phyloP scores from a whole-genome alignment of 1,140 invertebrate genomes.

The Drosophila pachea region DNA sequence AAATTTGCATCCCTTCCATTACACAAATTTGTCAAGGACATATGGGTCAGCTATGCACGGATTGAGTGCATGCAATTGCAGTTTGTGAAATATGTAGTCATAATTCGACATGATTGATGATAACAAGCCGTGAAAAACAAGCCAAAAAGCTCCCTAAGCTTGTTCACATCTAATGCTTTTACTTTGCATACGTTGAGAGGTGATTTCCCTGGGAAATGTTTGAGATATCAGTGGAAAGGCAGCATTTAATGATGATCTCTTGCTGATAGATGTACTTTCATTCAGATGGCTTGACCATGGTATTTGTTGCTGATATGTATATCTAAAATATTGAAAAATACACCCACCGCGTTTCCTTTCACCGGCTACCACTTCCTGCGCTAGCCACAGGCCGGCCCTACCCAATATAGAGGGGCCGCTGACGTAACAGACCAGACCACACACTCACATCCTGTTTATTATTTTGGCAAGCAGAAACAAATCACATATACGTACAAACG shows the following conservation, averaged over 20 bases:
- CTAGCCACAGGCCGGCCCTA: background rate
- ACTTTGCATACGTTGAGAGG: constrained; percentile 1
- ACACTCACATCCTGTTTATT: constrained; percentile 67
- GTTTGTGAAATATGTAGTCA: constrained; percentile 18
- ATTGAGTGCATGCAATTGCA: constrained; percentile 22
- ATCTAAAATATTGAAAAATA: background rate
- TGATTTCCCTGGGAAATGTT: background rate
- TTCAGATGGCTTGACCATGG: background rate
- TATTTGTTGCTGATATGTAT: too few relatives aligned
- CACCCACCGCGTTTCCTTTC: constrained; percentile 5
- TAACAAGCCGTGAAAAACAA: constrained; percentile 16
- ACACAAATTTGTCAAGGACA: constrained; percentile 28
- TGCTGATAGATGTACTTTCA: constrained; percentile 27
- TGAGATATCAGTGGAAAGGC: background rate
- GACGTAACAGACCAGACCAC: constrained; percentile 41
- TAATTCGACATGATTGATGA: constrained; percentile 34
- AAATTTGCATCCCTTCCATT: constrained; percentile 15
- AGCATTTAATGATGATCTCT: constrained; percentile 5
- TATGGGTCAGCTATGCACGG: constrained; percentile 28
- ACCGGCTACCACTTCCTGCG: constrained; percentile 10
- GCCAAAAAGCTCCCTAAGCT: background rate
- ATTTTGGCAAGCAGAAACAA: constrained; percentile 40
- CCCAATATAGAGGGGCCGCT: constrained; percentile 39
- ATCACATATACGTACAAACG: constrained; percentile 16
- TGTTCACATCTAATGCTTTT: background rate